A percentile compares a stretch with the other conserved stretches of the same genome.
phyloP scores from a whole-genome alignment of 2,888 invertebrate genomes.

The Drosophila lutescens region DNA sequence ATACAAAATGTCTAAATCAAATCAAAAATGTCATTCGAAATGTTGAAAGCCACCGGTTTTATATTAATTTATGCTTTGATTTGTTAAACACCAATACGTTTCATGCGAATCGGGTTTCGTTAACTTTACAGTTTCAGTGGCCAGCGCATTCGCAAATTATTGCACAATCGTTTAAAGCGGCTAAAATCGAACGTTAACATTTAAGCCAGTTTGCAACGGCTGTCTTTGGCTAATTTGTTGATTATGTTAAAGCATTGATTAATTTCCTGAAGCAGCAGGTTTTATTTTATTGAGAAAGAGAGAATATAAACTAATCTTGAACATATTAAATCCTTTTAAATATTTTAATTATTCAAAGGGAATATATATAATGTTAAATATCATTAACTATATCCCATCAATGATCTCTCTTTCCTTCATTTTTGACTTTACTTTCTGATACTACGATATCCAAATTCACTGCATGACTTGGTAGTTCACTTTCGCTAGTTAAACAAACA shows the following conservation, averaged over 20 bases:
- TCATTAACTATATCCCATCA: no score
- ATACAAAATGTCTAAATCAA: neutral
- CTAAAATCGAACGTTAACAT: conserved; percentile 21
- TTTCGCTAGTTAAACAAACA: conserved; percentile 19
- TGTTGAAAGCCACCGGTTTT: neutral
- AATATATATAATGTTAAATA: no score
- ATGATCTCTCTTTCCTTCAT: neutral
- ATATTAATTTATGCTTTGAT: conserved; percentile 5
- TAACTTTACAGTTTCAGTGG: conserved; percentile 10
- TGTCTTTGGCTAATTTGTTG: conserved; percentile 43
- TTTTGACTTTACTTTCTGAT: no score
- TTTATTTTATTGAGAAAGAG: neutral
- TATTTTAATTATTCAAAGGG: no score
- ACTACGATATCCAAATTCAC: neutral
- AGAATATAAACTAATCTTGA: neutral
- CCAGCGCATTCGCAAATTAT: conserved; percentile 16
- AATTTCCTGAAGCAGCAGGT: conserved; percentile 12
- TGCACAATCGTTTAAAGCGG: conserved; percentile 28
- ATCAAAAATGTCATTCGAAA: conserved; percentile 6
- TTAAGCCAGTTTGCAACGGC: conserved; percentile 20
- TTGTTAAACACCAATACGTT: conserved; percentile 12
- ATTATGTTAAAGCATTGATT: conserved; percentile 50
- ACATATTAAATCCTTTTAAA: no score
- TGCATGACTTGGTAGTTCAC: conserved; percentile 7
- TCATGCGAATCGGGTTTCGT: conserved; percentile 14